These are phyloP conservation scores for Phaethornis superciliosus DNA, from an alignment of 2,113 vertebrate genomes.

Conservation along the genomic window DNA sequence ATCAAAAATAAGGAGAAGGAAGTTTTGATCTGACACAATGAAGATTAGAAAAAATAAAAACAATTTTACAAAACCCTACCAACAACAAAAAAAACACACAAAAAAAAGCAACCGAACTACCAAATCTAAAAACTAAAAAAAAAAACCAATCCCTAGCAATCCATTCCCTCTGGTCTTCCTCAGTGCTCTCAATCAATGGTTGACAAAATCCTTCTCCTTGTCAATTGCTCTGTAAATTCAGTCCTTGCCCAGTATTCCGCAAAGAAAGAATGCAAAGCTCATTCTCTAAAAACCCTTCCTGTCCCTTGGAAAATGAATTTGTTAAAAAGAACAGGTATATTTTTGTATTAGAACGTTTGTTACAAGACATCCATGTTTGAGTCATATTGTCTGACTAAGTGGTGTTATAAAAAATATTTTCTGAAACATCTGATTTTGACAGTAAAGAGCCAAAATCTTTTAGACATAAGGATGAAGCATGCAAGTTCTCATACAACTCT, in stretches of 20 bases:
- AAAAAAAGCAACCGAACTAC: neutral
- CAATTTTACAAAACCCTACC: too few relatives aligned
- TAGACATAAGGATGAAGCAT: neutral
- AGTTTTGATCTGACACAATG: neutral
- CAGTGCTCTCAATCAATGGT: neutral
- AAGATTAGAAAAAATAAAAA: neutral
- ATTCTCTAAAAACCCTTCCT: neutral
- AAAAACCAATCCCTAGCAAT: accelerated
- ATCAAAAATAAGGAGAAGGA: neutral
- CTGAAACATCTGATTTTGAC: neutral
- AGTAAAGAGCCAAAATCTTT: neutral
- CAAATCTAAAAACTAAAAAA: neutral
- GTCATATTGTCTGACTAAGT: neutral
- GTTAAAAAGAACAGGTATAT: neutral
- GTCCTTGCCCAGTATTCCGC: neutral
- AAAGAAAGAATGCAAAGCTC: neutral
- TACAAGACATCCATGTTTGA: neutral
- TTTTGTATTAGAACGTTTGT: neutral
- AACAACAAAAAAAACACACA: neutral
- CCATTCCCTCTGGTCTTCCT: neutral
- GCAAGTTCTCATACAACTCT: neutral
- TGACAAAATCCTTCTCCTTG: neutral
- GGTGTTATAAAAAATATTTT: neutral
- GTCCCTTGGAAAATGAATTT: neutral
- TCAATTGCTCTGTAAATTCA: neutral